Conservation (phyloP, 2,888 invertebrate genomes). For the Ethmia dodecea region DNA sequence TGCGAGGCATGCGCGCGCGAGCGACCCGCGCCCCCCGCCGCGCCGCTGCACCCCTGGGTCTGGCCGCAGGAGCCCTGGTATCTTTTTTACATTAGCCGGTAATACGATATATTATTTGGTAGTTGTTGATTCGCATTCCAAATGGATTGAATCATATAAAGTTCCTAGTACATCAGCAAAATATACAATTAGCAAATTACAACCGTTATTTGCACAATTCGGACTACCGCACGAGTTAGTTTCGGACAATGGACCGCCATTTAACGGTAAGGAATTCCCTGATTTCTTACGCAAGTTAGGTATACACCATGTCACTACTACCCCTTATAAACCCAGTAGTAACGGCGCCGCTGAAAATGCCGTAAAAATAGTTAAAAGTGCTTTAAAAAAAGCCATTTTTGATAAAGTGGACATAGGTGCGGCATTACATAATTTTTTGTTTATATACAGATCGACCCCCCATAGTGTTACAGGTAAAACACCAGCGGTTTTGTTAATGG, state of each 20-base stretch:
- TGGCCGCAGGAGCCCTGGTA: constrained; percentile 6
- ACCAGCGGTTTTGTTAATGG: not conserved
- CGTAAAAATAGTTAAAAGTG: constrained; percentile 9
- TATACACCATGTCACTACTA: constrained; percentile 11
- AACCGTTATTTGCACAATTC: constrained; percentile 17
- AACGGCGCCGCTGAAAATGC: constrained; percentile 20
- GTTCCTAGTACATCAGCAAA: not conserved
- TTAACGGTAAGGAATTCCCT: constrained; percentile 12
- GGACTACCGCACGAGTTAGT: constrained; percentile 17
- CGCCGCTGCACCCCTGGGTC: constrained; percentile 9
- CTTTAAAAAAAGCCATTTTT: not conserved
- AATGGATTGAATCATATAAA: constrained; percentile 2
- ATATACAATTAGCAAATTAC: constrained; percentile 1
- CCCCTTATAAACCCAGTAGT: constrained; percentile 17
- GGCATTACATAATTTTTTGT: not conserved
- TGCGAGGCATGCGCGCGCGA: constrained; percentile 5
- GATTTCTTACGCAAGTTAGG: constrained; percentile 9
- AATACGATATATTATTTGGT: not conserved
- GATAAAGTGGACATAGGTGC: not conserved
- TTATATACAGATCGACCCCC: not conserved
- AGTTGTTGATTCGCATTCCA: constrained; percentile 1
- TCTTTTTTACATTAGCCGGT: not conserved
- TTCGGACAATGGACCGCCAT: constrained; percentile 21
- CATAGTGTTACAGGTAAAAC: not conserved
- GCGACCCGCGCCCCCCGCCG: constrained; percentile 5